Percentiles rank a stretch among this genome's conserved stretches.
Conservation (phyloP, 2,113 vertebrate species). For the Hemiprocne comata region DNA sequence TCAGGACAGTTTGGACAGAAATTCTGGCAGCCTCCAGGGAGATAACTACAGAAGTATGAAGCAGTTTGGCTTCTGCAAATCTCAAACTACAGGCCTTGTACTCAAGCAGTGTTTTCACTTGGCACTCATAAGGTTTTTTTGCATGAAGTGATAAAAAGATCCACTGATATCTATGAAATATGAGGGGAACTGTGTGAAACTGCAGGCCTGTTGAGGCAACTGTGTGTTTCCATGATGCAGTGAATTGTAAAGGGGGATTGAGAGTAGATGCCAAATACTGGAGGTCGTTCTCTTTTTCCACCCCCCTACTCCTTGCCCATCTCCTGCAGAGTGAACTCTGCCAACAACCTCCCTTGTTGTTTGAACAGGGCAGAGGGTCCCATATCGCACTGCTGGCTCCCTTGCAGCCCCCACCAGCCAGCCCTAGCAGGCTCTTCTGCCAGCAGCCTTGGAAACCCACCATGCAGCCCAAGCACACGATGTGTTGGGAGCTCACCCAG, state of each 20-base stretch:
- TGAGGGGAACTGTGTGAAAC: rapidly evolving
- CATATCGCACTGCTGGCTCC: neutral
- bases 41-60: neutral
- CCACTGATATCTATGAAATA: neutral
- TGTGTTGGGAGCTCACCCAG: neutral
- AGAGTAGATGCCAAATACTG: neutral
- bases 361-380: neutral
- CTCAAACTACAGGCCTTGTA: neutral
- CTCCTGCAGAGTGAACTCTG: neutral
- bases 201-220: neutral
- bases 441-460: neutral
- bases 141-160: neutral
- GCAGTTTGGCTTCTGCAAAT: neutral
- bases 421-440: neutral
- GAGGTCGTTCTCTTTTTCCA: neutral
- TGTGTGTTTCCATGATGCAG: neutral
- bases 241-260: neutral
- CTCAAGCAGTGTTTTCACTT: neutral
- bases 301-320: neutral
- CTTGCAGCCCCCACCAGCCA: neutral
- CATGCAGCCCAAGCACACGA: neutral
- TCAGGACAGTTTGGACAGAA: neutral
- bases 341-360: neutral
- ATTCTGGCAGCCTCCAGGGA: neutral
- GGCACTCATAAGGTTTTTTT: neutral